Base-by-base conservation (phyloP, 2,797 vertebrate genomes). In the Myotis daubentonii region DNA sequence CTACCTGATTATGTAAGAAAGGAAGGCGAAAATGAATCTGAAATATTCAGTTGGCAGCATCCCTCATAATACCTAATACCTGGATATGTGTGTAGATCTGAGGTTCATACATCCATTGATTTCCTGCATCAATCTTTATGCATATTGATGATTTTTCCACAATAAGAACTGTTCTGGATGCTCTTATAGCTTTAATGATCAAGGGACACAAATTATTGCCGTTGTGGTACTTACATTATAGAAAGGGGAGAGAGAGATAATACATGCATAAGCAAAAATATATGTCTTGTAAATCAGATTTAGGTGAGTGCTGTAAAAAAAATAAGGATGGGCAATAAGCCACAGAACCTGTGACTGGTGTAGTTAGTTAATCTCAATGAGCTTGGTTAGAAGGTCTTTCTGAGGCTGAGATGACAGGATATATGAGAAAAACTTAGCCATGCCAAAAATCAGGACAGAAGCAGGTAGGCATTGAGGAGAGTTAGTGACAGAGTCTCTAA, bases 241-340 rank as follows among this genome's bases (percentile, higher is more conserved):
- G 28, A 62, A 20, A 78, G 4, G 0, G 6, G 44, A 25, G 28
- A 66, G 11, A 66, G 8, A 25, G 17, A 36, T 10, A 57, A 8
- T 16, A 38, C 53, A 70, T 13, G 20, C 22, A 47, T 13, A 6
- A 83, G 6, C 13, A 66, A 68, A 84, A 70, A 33, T 4, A 53
- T 12, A 8, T 8, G 30, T 5, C 6, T 22, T 38, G 19, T 57
- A 70, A 71, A 10, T 55, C 53, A 65, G 49, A 68, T n/a, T 8
- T 60, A 25, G 0, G 3, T 16, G 16, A 22, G 3, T 16, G 10
- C 33, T 47, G 0, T n/a, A 47, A 47, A 11, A n/a, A 5, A 53
- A 62, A 72, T 11, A 22, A 49, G 25, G 12, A 22, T 72, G 62
- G 51, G 19, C 5, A 20, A 49, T 8, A 47, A 11, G 1, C 38